Evolutionary conservation across 2,888 invertebrate genomes (phyloP).

Genomic region (Leptinotarsa peninsularis): DNA sequence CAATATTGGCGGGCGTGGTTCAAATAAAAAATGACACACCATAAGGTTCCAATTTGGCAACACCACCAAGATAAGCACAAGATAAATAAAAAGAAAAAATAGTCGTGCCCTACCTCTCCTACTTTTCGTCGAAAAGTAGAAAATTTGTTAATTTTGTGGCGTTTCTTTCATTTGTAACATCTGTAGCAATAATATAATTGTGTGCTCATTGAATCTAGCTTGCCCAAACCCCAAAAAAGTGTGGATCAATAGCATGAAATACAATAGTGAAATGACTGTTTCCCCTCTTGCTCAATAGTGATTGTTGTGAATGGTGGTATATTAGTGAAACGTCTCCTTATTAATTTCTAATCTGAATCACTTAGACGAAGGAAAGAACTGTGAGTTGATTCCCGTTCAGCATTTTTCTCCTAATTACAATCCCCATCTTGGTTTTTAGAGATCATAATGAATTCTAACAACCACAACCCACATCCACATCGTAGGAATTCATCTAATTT

Average conservation of each 20-base stretch:
- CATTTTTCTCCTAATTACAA: constrained; percentile 38
- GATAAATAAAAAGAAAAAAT: constrained; percentile 41
- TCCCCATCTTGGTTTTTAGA: constrained; percentile 47
- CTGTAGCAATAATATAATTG: constrained; percentile 31
- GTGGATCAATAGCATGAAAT: constrained; percentile 64
- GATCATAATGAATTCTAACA: constrained; percentile 64
- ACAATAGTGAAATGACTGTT: constrained; percentile 61
- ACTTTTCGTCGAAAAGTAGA: constrained; percentile 27
- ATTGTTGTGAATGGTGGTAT: constrained; percentile 45
- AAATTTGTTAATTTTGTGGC: constrained; percentile 26
- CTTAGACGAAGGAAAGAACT: constrained; percentile 29
- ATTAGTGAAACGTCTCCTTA: constrained; percentile 31
- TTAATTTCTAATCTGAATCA: constrained; percentile 30
- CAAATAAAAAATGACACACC: constrained; percentile 25
- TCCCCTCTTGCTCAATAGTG: constrained; percentile 59
- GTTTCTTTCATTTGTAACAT: constrained; percentile 24
- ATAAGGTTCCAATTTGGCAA: constrained; percentile 33
- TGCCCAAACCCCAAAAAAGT: constrained; percentile 52
- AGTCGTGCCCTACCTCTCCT: constrained; percentile 41
- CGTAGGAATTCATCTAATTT: constrained; percentile 64
- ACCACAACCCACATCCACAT: constrained; percentile 61
- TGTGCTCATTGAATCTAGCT: constrained; percentile 25
- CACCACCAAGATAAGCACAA: constrained; percentile 39
- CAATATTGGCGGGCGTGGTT: constrained; percentile 36
- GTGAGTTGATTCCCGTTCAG: constrained; percentile 27